These are phyloP conservation scores for Oryzias javanicus DNA, from an alignment of 2,113 vertebrate species.

Conservation along the genomic window DNA sequence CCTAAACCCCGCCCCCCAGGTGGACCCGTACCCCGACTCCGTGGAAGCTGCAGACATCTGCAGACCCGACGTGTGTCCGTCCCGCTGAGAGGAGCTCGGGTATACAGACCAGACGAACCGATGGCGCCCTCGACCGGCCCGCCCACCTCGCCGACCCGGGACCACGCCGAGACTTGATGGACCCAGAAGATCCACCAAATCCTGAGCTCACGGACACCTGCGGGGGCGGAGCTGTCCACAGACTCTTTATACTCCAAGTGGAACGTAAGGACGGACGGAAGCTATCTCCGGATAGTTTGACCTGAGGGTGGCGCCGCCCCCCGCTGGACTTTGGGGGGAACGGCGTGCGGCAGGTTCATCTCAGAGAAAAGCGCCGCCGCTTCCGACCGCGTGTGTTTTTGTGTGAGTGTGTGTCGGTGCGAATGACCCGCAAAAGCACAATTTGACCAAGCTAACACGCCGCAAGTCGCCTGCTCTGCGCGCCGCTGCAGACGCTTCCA, in stretches of 20 bases:
- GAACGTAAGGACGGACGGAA: slow-evolving; percentile 17
- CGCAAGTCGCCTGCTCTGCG: slow-evolving; percentile 46
- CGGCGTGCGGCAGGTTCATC: neutral
- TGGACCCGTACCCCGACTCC: slow-evolving; percentile 92
- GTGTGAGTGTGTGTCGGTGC: slow-evolving; percentile 6
- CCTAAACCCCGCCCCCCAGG: slow-evolving; percentile 61
- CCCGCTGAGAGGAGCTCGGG: slow-evolving; percentile 80
- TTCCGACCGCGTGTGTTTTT: slow-evolving; percentile 18
- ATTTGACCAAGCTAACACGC: slow-evolving; percentile 38
- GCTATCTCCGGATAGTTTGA: slow-evolving; percentile 1
- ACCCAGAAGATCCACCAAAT: slow-evolving; percentile 24
- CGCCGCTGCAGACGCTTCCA: slow-evolving; percentile 24
- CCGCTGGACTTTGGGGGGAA: slow-evolving; percentile 18
- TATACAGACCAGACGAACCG: slow-evolving; percentile 22
- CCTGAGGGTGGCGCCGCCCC: slow-evolving; percentile 2
- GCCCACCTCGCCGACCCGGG: slow-evolving; percentile 5
- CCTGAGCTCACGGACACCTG: slow-evolving; percentile 13
- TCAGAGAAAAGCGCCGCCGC: too few species aligned
- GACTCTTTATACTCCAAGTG: slow-evolving; percentile 3
- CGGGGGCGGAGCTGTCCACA: too few species aligned
- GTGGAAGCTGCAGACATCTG: slow-evolving; percentile 67
- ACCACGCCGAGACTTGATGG: slow-evolving; percentile 30
- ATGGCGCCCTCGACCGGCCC: neutral
- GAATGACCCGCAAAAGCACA: slow-evolving; percentile 47
- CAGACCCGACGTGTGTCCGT: slow-evolving; percentile 86